Evolutionary conservation across 1,140 invertebrate genomes (phyloP).

Genomic region (Drosophila kurseongensis): DNA sequence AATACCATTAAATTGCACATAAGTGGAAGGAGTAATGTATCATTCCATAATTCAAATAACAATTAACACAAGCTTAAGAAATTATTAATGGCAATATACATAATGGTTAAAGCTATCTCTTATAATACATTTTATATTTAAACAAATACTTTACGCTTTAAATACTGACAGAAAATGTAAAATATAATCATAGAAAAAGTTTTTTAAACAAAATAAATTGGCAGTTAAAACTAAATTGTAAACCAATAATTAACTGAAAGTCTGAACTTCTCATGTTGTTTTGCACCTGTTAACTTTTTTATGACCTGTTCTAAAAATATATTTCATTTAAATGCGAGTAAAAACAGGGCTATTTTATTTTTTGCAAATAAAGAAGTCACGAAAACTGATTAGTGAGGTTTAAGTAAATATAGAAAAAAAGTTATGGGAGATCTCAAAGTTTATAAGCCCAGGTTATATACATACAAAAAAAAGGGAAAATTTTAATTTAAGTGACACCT

Average conservation of each 20-base stretch:
- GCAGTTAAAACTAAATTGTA: no score
- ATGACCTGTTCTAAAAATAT: not conserved
- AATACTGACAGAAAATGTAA: no score
- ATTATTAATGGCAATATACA: not conserved
- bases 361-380: slow-evolving; percentile 25
- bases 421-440: not conserved
- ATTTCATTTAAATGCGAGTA: not conserved
- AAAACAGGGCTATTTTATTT: not conserved
- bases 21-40: not conserved
- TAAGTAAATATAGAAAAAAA: not conserved
- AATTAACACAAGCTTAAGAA: no score
- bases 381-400: not conserved
- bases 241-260: no score
- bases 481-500: not conserved
- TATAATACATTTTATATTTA: no score
- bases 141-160: no score
- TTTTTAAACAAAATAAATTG: no score
- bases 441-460: not conserved
- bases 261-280: not conserved
- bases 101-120: no score
- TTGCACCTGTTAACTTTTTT: not conserved
- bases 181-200: no score
- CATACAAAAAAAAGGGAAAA: not conserved
- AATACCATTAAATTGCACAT: not conserved
- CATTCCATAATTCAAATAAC: not conserved